Conservation (phyloP, 2,888 invertebrate species). For the Platycheirus rosarum region DNA sequence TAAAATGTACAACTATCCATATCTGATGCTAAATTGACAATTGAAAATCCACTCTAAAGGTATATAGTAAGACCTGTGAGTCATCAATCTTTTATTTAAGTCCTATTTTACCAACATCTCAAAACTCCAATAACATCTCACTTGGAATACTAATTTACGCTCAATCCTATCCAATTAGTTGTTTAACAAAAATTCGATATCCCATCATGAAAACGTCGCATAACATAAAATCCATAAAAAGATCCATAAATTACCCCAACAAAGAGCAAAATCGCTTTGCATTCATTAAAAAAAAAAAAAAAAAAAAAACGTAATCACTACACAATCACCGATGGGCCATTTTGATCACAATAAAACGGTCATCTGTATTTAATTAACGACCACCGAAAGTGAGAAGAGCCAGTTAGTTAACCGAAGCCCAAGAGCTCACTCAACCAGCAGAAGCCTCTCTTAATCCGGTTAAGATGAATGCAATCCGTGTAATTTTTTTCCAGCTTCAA, state of each 20-base stretch:
- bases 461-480: slow-evolving; percentile 60
- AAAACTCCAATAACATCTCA: neutral
- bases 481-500: slow-evolving; percentile 41
- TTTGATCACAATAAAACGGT: slow-evolving; percentile 57
- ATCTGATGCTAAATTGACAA: too few species aligned
- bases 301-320: slow-evolving; percentile 47
- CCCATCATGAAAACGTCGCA: neutral
- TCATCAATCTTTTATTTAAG: too few species aligned
- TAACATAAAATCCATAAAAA: slow-evolving; percentile 23
- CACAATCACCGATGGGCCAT: slow-evolving; percentile 45
- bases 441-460: slow-evolving; percentile 63
- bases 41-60: too few species aligned
- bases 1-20: too few species aligned
- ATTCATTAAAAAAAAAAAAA: slow-evolving; percentile 36
- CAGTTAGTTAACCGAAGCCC: neutral
- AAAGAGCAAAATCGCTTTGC: slow-evolving; percentile 26
- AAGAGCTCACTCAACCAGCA: neutral
- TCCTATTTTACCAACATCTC: too few species aligned
- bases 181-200: slow-evolving; percentile 2
- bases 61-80: too few species aligned
- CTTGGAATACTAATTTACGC: neutral
- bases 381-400: slow-evolving; percentile 47
- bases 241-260: slow-evolving; percentile 37
- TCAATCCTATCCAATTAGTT: neutral
- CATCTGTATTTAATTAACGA: slow-evolving; percentile 59